A percentile compares a stretch with the other conserved stretches of the same genome.
Conservation (phyloP, 1,140 invertebrate species). For the Dinoponera quadriceps region DNA sequence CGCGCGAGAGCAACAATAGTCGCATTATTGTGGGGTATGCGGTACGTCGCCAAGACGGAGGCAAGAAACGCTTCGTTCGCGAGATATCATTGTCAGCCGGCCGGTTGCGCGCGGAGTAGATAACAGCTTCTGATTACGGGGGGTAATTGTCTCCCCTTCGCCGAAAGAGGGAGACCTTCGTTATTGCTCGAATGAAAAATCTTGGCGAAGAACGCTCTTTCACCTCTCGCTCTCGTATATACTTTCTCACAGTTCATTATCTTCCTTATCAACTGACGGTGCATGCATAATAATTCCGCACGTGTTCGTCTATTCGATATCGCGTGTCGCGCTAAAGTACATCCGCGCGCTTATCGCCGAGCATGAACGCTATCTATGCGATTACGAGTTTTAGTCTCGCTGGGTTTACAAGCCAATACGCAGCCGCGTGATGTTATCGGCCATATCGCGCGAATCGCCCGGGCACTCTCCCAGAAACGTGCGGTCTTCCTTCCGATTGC, state of each 20-base stretch:
- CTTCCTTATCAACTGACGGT: neutral
- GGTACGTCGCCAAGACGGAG: no score
- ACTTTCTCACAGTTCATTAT: no score
- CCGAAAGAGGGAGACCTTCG: no score
- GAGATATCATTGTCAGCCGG: no score
- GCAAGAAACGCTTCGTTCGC: no score
- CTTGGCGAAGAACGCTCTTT: no score
- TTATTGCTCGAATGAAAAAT: no score
- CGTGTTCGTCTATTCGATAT: neutral
- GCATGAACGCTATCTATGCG: neutral
- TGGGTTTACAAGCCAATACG: neutral
- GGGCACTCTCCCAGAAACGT: neutral
- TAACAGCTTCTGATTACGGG: no score
- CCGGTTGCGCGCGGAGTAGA: no score
- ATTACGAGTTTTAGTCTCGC: neutral
- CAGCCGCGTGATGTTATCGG: neutral
- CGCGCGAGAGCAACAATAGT: no score
- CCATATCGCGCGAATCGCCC: neutral
- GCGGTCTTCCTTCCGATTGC: neutral
- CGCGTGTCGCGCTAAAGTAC: neutral
- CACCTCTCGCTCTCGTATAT: neutral
- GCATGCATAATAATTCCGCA: neutral
- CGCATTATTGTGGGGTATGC: no score
- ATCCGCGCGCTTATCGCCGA: neutral
- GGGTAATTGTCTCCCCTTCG: no score